Percentiles rank a stretch among this genome's conserved stretches.
Conservation (phyloP, 2,113 vertebrate genomes). For the Scartelaos histophorus region DNA sequence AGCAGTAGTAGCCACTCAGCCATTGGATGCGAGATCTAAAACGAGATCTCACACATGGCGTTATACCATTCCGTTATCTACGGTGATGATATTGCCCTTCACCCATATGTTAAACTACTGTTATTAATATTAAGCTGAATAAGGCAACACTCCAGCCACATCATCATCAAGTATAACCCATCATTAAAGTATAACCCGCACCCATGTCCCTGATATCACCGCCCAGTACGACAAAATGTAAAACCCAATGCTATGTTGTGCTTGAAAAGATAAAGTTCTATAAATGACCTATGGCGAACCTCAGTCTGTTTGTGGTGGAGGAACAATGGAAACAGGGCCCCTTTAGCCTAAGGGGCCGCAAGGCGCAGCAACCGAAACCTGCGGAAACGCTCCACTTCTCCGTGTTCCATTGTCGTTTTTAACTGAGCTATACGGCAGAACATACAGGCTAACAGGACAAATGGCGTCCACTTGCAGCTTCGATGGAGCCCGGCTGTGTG, state of each 20-base stretch:
- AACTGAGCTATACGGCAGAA: background rate
- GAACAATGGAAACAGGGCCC: slow-evolving; percentile 35
- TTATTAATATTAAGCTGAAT: too few relatives aligned
- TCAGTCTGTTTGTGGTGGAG: background rate
- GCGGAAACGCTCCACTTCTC: slow-evolving; percentile 1
- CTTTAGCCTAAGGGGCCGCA: slow-evolving; percentile 20
- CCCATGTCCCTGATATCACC: background rate
- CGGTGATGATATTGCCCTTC: background rate
- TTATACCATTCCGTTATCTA: background rate
- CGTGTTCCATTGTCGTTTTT: background rate
- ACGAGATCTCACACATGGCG: slow-evolving; percentile 13
- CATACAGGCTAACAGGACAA: background rate
- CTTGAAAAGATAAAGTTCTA: slow-evolving; percentile 42
- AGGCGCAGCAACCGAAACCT: background rate
- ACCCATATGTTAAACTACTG: background rate
- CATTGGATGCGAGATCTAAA: background rate
- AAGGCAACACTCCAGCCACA: too few relatives aligned
- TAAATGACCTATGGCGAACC: slow-evolving; percentile 47
- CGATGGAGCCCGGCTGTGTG: background rate
- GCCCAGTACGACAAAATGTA: background rate
- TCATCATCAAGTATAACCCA: too few relatives aligned
- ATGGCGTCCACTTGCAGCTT: background rate
- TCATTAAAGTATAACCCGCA: too few relatives aligned
- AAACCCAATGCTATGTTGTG: slow-evolving; percentile 20
- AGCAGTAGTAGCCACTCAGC: slow-evolving; percentile 14